Evolutionary conservation across 2,113 vertebrate species (phyloP).

Genomic region (Meleagris gallopavo): DNA sequence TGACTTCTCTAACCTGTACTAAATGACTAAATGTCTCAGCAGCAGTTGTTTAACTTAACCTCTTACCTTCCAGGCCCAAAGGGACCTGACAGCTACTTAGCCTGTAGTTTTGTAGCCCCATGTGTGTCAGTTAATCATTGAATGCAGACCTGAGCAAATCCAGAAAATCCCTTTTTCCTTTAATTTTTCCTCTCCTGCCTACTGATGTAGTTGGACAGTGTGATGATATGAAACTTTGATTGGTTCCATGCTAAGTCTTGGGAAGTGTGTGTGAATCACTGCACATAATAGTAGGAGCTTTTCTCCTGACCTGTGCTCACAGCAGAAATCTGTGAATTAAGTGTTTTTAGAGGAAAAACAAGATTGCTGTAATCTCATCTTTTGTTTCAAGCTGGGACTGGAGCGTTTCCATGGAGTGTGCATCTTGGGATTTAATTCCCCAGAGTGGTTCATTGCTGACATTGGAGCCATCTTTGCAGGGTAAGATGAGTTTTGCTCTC

Average conservation of each 20-base stretch:
- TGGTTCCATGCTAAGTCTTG: neutral
- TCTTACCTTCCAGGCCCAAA: neutral
- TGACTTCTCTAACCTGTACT: neutral
- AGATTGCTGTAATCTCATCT: neutral
- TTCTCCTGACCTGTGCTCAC: neutral
- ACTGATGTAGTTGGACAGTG: accelerated
- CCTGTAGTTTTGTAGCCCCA: accelerated
- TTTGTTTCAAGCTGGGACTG: constrained; percentile 87
- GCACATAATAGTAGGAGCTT: accelerated
- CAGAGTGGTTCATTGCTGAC: constrained; percentile 90
- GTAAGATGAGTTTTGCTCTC: constrained; percentile 73
- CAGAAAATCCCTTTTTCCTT: neutral
- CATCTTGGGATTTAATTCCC: constrained; percentile 93
- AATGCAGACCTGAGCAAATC: neutral
- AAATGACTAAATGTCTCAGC: neutral
- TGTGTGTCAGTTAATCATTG: accelerated
- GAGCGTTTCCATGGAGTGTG: constrained; percentile 90
- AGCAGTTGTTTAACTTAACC: neutral
- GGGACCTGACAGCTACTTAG: neutral
- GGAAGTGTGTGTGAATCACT: neutral
- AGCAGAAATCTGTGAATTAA: neutral
- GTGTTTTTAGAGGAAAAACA: neutral
- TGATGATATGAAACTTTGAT: neutral
- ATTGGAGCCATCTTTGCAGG: constrained; percentile 90
- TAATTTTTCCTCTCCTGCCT: neutral